Evolutionary conservation across 2,113 vertebrate species (phyloP), one percentile per base, ranked within the genome.

Genomic region (Pluvianellus socialis): DNA sequence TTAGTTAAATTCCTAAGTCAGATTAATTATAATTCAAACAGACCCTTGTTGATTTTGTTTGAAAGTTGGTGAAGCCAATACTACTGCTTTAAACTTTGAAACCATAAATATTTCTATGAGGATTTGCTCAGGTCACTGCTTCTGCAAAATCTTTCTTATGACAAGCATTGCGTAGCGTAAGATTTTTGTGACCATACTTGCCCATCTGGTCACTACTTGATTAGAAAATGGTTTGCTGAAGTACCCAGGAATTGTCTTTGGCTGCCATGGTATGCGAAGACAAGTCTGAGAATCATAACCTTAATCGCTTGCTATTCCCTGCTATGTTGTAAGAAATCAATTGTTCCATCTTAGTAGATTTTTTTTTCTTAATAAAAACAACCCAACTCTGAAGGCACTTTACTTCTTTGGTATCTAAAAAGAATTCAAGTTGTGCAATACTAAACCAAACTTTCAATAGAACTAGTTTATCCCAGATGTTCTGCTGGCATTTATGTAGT

Each of bases 141-240:
- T 83, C 67, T 26, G 66, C n/a, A 49, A 17, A 50, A 56, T 10
- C 40, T 55, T 74, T 50, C 32, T 76, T 50, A 35, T 0, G 3
- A 47, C 6, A 28, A 45, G 30, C 7, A 1, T 68, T 85, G 30
- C 10, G 40, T 23, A 55, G 24, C 1, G 1, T 55, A 52, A 84
- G 24, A 63, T 47, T 94, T 49, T 86, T 79, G 42, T 90, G 59
- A 83, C 53, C 4, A 6, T 23, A 24, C 38, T 66, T 79, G 55
- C 18, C 10, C 32, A 26, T 59, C 28, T 55, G 19, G 70, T 71
- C 7, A 6, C 28, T 86, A 14, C 9, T 61, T 0, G 0, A 19
- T 71, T 27, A 84, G 45, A 67, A 94, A 92, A 72, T 47, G 12
- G 26, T 22, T 70, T 94, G 35, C 26, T 68, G 5, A 76, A 73